Evolutionary conservation across 2,888 invertebrate genomes (phyloP).

Genomic region (Metacarcinus magister): DNA sequence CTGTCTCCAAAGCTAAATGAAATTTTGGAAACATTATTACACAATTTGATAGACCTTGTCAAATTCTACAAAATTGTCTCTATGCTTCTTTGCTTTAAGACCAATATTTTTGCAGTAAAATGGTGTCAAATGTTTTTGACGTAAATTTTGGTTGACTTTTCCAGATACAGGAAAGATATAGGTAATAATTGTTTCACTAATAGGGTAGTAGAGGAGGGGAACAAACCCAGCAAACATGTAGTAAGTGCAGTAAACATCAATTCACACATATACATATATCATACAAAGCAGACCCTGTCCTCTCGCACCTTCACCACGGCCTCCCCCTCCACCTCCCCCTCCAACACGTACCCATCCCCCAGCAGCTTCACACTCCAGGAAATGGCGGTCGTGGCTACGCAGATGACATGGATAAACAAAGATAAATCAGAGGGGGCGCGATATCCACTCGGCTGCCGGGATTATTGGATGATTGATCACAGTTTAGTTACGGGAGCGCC

Average conservation of each 20-base stretch:
- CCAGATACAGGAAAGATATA: too few species aligned
- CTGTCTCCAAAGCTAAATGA: too few species aligned
- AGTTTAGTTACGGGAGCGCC: conserved; percentile 78
- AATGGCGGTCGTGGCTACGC: conserved; percentile 72
- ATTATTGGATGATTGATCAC: conserved; percentile 76
- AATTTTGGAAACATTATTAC: too few species aligned
- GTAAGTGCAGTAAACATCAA: conserved; percentile 46
- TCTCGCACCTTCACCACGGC: conserved; percentile 6
- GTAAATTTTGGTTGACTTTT: too few species aligned
- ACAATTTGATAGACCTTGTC: too few species aligned
- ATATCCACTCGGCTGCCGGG: conserved; percentile 71
- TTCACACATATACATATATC: conserved; percentile 26
- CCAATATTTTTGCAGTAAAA: too few species aligned
- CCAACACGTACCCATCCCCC: neutral
- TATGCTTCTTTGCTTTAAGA: too few species aligned
- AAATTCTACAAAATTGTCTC: too few species aligned
- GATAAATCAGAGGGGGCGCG: conserved; percentile 75
- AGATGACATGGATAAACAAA: conserved; percentile 78
- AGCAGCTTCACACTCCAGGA: conserved; percentile 67
- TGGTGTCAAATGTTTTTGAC: too few species aligned
- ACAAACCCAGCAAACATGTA: too few species aligned
- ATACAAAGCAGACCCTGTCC: neutral
- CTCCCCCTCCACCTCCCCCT: neutral
- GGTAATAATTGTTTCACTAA: too few species aligned
- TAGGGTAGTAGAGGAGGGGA: too few species aligned